These are phyloP conservation scores for Acrocephalus scirpaceus DNA, from an alignment of 2,797 vertebrate species.

Conservation along the genomic window DNA sequence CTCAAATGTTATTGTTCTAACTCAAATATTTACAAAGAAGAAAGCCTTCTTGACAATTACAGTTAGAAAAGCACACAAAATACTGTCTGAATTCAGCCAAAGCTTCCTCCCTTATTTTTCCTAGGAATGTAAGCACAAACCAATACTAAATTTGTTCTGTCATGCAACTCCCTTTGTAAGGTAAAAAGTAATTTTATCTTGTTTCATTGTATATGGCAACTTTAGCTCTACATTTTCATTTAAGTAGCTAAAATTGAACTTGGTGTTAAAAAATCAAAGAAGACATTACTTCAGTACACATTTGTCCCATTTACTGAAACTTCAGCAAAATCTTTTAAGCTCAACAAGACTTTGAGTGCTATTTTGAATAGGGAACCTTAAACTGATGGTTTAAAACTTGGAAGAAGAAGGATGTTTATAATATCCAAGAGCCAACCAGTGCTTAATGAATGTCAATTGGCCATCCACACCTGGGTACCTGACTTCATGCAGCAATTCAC, in stretches of 20 bases:
- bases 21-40: neutral
- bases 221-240: neutral
- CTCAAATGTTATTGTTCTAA: neutral
- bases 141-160: neutral
- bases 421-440: neutral
- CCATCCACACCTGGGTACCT: neutral
- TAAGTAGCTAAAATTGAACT: neutral
- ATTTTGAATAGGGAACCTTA: neutral
- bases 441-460: neutral
- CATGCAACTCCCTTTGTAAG: neutral
- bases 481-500: neutral
- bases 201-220: neutral
- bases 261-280: neutral
- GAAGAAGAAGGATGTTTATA: neutral
- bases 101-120: neutral
- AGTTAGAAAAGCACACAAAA: neutral
- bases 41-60: neutral
- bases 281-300: neutral
- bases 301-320: neutral
- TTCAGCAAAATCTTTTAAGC: neutral
- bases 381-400: neutral
- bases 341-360: neutral
- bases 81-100: constrained; percentile 11
- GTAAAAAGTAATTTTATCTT: neutral
- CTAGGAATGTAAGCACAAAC: neutral